Base-by-base conservation (phyloP, 2,888 invertebrate species). In the Hyles lineata region DNA sequence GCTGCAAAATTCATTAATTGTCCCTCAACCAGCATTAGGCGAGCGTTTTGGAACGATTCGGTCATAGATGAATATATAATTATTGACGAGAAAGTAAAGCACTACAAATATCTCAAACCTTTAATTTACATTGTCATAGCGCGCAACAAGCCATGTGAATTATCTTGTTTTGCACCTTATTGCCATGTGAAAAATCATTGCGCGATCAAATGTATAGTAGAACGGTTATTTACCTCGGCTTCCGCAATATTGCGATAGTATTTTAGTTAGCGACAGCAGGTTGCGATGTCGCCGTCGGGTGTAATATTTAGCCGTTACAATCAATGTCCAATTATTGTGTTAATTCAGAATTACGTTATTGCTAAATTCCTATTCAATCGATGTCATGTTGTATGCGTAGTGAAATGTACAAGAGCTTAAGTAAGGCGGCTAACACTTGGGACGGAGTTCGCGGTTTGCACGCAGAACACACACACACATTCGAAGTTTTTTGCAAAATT, bases 241-340 rank as follows among this genome's bases (percentile, higher is more conserved):
- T 77, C 78, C 78, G 78, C 74, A 76, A 76, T 72, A 63, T 77
- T 75, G 78, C 73, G 73, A 74, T 67, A 72, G 43, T 50, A 35
- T 72, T 67, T 25, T 43, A 35, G 32, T 58, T 25, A 67, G 67
- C 43, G 50, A 67, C 67, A 23, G 67, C 50, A 50, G 23, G 21
- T 63, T 63, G 67, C 43, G 67, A 67, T 67, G 67, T 67, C 67
- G 67, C 67, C 67, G 67, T 67, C 50, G 67, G 67, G 67, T 67
- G 50, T 50, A 67, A 67, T 23, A 50, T 43, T 35, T 7, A 50
- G 67, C 15, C 23, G 15, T 67, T 50, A 67, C 43, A 50, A 15
- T 50, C 23, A 67, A 67, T 23, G 67, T 67, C 50, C 74, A 70
- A 70, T 76, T 74, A 78, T 35, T 67, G 43, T 50, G 43, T 67